Evolutionary conservation across 1,140 invertebrate species (phyloP), one percentile per base, ranked within the genome.

Genomic region (Papilio helenus): DNA sequence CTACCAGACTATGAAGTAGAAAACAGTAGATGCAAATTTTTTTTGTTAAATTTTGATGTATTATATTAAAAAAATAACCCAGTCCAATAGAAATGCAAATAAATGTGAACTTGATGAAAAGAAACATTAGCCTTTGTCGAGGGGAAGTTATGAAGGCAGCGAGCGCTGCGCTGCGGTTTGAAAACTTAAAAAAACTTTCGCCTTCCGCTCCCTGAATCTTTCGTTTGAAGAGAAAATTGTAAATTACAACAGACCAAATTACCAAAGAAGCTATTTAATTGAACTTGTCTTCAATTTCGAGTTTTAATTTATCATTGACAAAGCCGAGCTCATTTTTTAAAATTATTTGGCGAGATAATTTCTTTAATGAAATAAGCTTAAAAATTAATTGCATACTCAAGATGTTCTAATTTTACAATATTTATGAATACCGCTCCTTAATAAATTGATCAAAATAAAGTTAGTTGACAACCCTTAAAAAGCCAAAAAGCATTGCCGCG

Each of bases 71-170:
- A 71, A 71, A 39, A n/a, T 42, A 71, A 71, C 29, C 16, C 29
- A 71, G 29, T 46, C n/a, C 42, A 72, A 72, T 72, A 23, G 72
- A 72, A 72, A 72, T 72, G 72, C 72, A 72, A 72, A 72, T 72
- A 46, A 72, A 72, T 46, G 72, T 42, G 72, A 72, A 46, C 16
- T 44, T 46, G 42, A 46, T 72, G 72, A 72, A 72, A 44, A 46
- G 72, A 46, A 72, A 72, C 72, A 72, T 72, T 72, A 72, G 16
- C 29, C 72, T 72, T 46, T 72, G 20, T 61, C 8, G 55, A 23
- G 71, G 68, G 18, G 71, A 12, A n/a, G 29, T 72, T 42, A n/a
- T n/a, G n/a, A 42, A 72, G 9, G 39, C 71, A 68, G 26, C 55
- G 14, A 58, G 55, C 18, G n/a, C n/a, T n/a, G n/a, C n/a, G n/a